Evolutionary conservation across 2,797 vertebrate species (phyloP), one percentile per base, ranked within the genome.

Genomic region (Paguma larvata): DNA sequence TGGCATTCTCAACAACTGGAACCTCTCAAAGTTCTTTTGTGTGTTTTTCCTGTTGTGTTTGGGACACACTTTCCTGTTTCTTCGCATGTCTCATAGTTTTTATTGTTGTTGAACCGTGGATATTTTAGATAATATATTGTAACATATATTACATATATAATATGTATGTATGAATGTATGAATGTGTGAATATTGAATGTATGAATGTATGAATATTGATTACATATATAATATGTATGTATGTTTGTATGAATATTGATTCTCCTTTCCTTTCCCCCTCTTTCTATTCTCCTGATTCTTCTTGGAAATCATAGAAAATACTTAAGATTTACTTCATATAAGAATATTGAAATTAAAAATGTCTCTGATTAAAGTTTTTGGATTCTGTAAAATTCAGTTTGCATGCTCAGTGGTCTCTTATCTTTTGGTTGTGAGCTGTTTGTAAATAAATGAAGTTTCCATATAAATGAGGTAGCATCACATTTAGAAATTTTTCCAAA

Each of bases 361-460:
- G 30, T 44, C 48, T 44, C 1, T 83, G 79, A 91, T 67, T 80
- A 59, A 96, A 94, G 34, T 85, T 67, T 51, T 62, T 93, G 18
- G 9, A 41, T 65, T 72, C 30, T 86, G 14, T 91, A 44, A 70
- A 80, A 89, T 93, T 46, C 16, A 68, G 21, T 80, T 93, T 89
- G 27, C 83, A 25, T 62, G 16, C 13, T 86, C 84, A 77, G 9
- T 91, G 23, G 13, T 85, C 9, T 86, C 10, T 70, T 96, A 87
- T 94, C 30, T 91, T 46, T 38, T 73, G 14, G 5, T 46, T 72
- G 11, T 89, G 27, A 84, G 32, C 85, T 91, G n/a, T 77, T 93
- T 93, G 4, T 94, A 59, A 90, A 86, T 88, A 89, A 85, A 85
- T 92, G 25, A 84, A 85, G 30, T 96, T 94, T 94, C 51, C 44